Percentiles rank a stretch among this genome's conserved stretches.
Conservation (phyloP, 1,140 invertebrate genomes). For the Hyposmocoma kahamanoa region DNA sequence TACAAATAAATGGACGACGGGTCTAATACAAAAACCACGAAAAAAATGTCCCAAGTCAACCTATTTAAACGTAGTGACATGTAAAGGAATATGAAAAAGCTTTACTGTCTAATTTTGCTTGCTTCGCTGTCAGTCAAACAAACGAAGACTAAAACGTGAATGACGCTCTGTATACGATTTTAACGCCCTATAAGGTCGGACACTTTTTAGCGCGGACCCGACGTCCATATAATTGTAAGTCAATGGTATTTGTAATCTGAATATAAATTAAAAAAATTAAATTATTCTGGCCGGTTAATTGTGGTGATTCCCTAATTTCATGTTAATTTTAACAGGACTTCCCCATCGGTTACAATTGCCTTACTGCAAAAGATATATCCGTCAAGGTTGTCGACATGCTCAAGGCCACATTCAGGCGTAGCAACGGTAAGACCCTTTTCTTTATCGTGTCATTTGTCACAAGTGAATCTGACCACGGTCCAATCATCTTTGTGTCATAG, state of each 20-base stretch:
- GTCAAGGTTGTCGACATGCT: constrained; percentile 38
- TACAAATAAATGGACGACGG: too few relatives aligned
- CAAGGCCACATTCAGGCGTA: constrained; percentile 30
- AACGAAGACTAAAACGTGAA: not conserved
- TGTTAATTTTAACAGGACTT: constrained; percentile 27
- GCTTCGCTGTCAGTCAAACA: too few relatives aligned
- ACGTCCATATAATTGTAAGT: not conserved
- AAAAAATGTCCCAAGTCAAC: too few relatives aligned
- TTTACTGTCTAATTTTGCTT: too few relatives aligned
- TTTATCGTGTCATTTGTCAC: not conserved
- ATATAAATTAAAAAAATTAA: too few relatives aligned
- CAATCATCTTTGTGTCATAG: not conserved
- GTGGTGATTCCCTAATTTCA: not conserved
- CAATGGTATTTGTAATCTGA: too few relatives aligned
- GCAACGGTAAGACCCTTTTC: constrained; percentile 15
- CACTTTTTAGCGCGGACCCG: not conserved
- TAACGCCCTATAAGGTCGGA: not conserved
- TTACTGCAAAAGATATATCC: constrained; percentile 33
- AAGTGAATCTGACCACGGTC: not conserved
- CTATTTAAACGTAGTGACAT: too few relatives aligned
- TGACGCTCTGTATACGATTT: not conserved
- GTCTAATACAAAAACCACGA: too few relatives aligned
- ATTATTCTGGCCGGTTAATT: too few relatives aligned
- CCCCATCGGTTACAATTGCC: constrained; percentile 45
- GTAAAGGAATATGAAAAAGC: too few relatives aligned